Evolutionary conservation across 2,797 vertebrate genomes (phyloP), one percentile per base, ranked within the genome.

Genomic region (Loris lydekkerianus): DNA sequence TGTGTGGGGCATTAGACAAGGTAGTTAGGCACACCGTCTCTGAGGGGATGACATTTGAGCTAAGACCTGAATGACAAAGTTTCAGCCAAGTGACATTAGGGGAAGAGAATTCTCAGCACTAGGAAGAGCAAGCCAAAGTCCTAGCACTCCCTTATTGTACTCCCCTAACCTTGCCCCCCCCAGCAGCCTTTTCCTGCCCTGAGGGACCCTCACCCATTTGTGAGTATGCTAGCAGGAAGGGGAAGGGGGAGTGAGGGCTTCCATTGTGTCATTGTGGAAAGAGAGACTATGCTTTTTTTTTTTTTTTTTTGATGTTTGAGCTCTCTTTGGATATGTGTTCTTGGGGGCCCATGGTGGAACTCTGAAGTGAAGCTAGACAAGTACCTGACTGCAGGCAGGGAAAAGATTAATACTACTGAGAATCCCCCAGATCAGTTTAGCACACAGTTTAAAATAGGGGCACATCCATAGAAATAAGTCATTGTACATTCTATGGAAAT

Each of bases 241-340:
- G 6, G 11, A 23, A 77, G 21, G 10, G 20, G 23, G 49, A n/a
- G 17, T 20, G 2, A 20, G 27, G 14, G 49, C 37, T 84, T 93
- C 7, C 63, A 8, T 87, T 67, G 31, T 65, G 25, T 43, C 40
- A 18, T 61, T 43, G 8, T 77, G 21, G 34, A 8, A 84, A 15
- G 27, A 65, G 49, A 82, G 37, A 5, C 31, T 77, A 3, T 70
- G 37, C 14, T 3, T 7, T 40, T 40, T 40, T 40, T 40, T 40
- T 40, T 40, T 14, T 49, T 49, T 23, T 65, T 86, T 82, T 83
- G 20, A 53, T 81, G 83, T 86, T n/a, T 86, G 20, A 70, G 18
- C 70, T 94, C 49, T 84, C 34, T 93, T 93, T 92, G n/a, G 86
- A 15, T 82, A 7, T 34, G 3, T 75, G 25, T 81, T 34, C 29